Base-by-base conservation (phyloP, 2,113 vertebrate species). In the Tamias sibiricus region DNA sequence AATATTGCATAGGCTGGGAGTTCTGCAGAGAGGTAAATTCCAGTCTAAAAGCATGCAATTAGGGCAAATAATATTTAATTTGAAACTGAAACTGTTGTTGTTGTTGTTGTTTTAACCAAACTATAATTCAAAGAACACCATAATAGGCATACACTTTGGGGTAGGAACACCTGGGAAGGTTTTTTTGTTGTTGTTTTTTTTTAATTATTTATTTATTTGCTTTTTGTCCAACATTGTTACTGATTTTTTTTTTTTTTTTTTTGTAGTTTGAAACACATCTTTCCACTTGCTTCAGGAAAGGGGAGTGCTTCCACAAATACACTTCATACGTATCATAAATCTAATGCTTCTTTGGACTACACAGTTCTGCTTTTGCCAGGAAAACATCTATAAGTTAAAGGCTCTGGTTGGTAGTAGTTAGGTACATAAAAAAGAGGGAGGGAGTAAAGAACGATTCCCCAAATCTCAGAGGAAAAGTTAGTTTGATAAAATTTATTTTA, bases 331-430 rank as follows among this genome's bases (percentile, higher is more conserved):
- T 66, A 94, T 40, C 1, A 83, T 2, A 66, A 2, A 30, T 66
- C 40, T 92, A 37, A n/a, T 19, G 72, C 79, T 87, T 90, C 68
- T 68, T 49, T 62, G 17, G 26, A 80, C 4, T 64, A 52, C 79
- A 69, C 4, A 69, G 8, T 19, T 91, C 2, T 76, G 37, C 37
- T 44, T 88, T 95, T 64, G 1, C 90, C 30, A 89, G 1, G 6
- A 54, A 91, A 90, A 69, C 2, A 59, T 74, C 77, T 66, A 47
- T 54, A 94, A 79, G 40, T 68, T 52, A 80, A 90, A 95, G 76
- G 35, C 1, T 76, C 37, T 95, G 5, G 85, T 40, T 68, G 6
- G 4, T 9, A 74, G 14, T 47, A 77, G 2, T 57, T 54, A 90
- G 5, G 6, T 59, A 47, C 28, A 37, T 66, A 49, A 85, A 54